These are phyloP conservation scores for Pollimyrus isidori DNA, from an alignment of 2,113 vertebrate species.

Conservation along the genomic window DNA sequence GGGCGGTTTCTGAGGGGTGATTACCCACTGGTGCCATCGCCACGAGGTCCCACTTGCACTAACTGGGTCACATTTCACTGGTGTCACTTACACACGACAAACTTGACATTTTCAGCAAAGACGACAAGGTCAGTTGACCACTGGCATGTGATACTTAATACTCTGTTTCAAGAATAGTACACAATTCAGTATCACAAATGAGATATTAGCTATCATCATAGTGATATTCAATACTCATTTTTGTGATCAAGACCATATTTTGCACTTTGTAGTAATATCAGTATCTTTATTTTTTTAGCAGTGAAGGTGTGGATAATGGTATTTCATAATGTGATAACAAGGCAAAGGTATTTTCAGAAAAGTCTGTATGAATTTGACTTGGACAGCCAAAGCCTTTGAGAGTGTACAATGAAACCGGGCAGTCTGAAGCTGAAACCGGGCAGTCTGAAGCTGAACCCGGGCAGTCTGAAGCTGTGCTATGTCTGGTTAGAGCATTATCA, in stretches of 20 bases:
- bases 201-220: neutral
- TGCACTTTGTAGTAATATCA: neutral
- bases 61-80: neutral
- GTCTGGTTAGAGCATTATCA: slow-evolving; percentile 51
- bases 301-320: slow-evolving; percentile 49
- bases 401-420: slow-evolving; percentile 27
- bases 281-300: slow-evolving; percentile 31
- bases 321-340: slow-evolving; percentile 54
- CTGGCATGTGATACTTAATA: neutral
- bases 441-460: slow-evolving; percentile 20
- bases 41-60: neutral
- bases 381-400: slow-evolving; percentile 23
- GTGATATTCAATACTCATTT: neutral
- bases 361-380: slow-evolving; percentile 44
- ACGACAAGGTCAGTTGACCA: neutral
- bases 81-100: neutral
- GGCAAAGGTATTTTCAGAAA: slow-evolving; percentile 38
- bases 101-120: neutral
- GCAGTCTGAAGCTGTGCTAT: slow-evolving; percentile 29
- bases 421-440: slow-evolving; percentile 22
- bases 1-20: neutral
- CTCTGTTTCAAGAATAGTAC: neutral
- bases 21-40: neutral
- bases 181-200: neutral
- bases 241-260: neutral